A percentile compares a stretch with the other conserved stretches of the same genome.
phyloP scores from a whole-genome alignment of 1,140 invertebrate species.

The Drosophila willistoni region DNA sequence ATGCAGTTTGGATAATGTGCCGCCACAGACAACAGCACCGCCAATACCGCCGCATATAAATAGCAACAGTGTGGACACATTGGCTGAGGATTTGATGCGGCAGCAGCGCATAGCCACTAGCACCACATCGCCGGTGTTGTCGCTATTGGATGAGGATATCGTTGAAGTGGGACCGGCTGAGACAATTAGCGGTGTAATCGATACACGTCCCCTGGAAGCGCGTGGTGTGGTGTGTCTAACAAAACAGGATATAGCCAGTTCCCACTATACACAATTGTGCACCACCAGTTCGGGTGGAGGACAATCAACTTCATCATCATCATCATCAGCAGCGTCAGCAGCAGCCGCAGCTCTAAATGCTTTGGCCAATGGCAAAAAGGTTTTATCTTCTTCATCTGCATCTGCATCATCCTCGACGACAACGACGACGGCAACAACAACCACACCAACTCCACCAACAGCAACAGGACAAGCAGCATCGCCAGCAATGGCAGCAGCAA shows the following conservation, averaged over 20 bases:
- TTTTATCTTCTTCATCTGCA: constrained; percentile 41
- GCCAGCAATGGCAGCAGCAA: constrained; percentile 40
- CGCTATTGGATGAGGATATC: constrained; percentile 82
- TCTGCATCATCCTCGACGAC: constrained; percentile 37
- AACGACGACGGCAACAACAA: constrained; percentile 11
- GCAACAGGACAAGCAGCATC: constrained; percentile 34
- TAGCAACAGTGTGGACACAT: constrained; percentile 55
- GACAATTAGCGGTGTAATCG: constrained; percentile 87
- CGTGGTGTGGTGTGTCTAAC: constrained; percentile 50
- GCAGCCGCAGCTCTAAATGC: background rate
- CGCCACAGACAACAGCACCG: constrained; percentile 79
- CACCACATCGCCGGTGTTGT: constrained; percentile 66
- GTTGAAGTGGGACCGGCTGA: constrained; percentile 87
- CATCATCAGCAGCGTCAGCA: constrained; percentile 27
- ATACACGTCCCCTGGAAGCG: constrained; percentile 84
- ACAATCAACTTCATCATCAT: constrained; percentile 17
- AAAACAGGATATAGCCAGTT: constrained; percentile 53
- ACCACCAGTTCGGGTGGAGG: constrained; percentile 62
- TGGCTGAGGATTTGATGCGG: constrained; percentile 72
- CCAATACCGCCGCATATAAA: constrained; percentile 80
- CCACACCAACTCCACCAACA: constrained; percentile 21
- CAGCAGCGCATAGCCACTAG: constrained; percentile 67
- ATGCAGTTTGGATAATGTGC: constrained; percentile 76
- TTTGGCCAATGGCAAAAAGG: constrained; percentile 63
- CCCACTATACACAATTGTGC: constrained; percentile 74